Evolutionary conservation across 2,113 vertebrate genomes (phyloP), one percentile per base, ranked within the genome.

Genomic region (Scomber japonicus): DNA sequence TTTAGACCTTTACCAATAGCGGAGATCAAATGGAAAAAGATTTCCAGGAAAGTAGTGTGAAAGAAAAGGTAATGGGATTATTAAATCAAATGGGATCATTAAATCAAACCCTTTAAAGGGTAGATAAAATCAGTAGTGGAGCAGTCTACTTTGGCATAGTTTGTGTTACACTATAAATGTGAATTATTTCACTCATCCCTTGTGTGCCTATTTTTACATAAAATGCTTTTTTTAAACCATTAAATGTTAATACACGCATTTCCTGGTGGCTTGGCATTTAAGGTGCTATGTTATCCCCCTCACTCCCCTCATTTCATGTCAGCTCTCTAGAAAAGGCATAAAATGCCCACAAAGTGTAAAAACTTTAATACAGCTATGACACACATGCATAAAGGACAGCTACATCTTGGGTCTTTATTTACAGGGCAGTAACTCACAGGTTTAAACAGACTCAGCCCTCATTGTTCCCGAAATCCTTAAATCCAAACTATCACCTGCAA

Each of bases 401-500:
- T 6, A 15, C n/a, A 61, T 40, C 11, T 60, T 21, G 16, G 14
- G 19, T 48, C 49, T 35, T 46, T 53, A 48, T 19, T 19, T 50
- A 31, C 48, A 55, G 30, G 6, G 45, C 21, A 30, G 21, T n/a
- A 53, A 9, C 21, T 27, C 21, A 15, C 50, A 71, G n/a, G 46
- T 5, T n/a, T 71, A 2, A 68, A 45, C 49, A 50, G 31, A 82
- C 21, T 48, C n/a, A 1, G 48, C 11, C n/a, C 78, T 46, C 17
- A 4, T 21, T 62, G 3, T 17, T 59, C 2, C 46, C 12, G 73
- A 54, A 59, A 45, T 3, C 3, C 19, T 61, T 15, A 61, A 71
- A 68, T 49, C 19, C 12, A 71, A 78, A 57, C 48, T 50, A 30
- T 30, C 74, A 10, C 46, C 65, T 57, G 31, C 13, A 45, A 19